Base-by-base conservation (phyloP, 2,888 invertebrate species). In the Eutolmus rufibarbis region DNA sequence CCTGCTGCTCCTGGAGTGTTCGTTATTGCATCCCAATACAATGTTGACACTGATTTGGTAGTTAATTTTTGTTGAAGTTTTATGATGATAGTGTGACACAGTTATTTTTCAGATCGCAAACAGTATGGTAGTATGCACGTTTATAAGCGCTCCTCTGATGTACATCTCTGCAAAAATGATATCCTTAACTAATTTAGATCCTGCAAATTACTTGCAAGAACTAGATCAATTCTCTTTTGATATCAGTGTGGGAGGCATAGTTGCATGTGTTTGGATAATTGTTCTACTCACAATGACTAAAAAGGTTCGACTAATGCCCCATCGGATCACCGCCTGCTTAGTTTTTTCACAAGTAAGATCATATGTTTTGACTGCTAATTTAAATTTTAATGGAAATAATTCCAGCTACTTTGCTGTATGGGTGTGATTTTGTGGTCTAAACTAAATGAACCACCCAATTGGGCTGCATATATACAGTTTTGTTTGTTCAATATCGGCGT, bases 1-100 rank as follows among this genome's bases (percentile, higher is more conserved):
- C 99, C 99, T 0, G 96, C 98, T 1, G 98, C 98, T 0, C 98
- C 98, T 0, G 97, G 97, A n/a, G 97, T 98, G 0, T 98, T 98
- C 92, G 97, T 99, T 3, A 98, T 98, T 92, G 97, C 98, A 0
- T 95, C 96, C 74, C 95, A 97, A 89, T 98, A 98, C 91, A 95
- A 96, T 89, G 92, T 97, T 86, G 97, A 97, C 91, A 95, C 97
- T 87, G 98, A 98, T 93, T 93, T 98, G 94, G 97, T 97, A 92
- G 93, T 94, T 92, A 31, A 40, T 1, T 4, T 19, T 34, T 76
- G 14, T 74, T 12, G 1, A 34, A n/a, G n/a, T 16, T 37, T 16
- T 19, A 34, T 40, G 31, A 40, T 9, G 2, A 34, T 3, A 40
- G 84, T 51, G 34, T 43, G 78, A 79, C 28, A 34, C 16, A 34